A percentile compares a stretch with the other conserved stretches of the same genome.
These are phyloP conservation scores for Puma concolor DNA, from an alignment of 2,113 vertebrate species.

Conservation along the genomic window DNA sequence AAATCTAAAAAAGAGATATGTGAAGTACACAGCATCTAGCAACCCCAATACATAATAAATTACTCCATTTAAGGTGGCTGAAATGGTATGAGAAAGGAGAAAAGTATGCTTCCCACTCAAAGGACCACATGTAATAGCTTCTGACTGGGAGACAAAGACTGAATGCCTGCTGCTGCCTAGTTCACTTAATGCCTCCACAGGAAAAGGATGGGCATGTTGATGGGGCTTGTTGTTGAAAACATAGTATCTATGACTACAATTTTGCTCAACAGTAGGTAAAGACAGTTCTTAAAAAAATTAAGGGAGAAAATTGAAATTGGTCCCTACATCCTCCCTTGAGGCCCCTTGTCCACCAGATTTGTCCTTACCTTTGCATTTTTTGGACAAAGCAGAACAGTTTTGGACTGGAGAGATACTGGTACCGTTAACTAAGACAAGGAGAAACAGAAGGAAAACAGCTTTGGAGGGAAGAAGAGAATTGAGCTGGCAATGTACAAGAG, in stretches of 20 bases:
- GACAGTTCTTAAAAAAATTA: background rate
- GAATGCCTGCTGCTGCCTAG: background rate
- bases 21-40: background rate
- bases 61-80: background rate
- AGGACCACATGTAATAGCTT: background rate
- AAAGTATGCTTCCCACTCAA: background rate
- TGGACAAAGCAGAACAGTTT: background rate
- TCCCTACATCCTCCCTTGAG: background rate
- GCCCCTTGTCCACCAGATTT: background rate
- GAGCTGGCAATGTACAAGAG: background rate
- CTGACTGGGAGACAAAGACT: background rate
- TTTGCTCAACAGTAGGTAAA: background rate
- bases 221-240: background rate
- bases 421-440: background rate
- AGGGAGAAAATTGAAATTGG: background rate
- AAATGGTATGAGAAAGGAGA: background rate
- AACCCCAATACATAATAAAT: background rate
- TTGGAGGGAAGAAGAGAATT: background rate
- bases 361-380: background rate
- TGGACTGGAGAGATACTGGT: background rate
- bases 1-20: background rate
- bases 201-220: background rate
- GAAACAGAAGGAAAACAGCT: background rate
- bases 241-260: background rate
- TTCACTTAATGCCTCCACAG: background rate